Conservation (phyloP, 2,797 vertebrate genomes). For the Bovichtus variegatus region DNA sequence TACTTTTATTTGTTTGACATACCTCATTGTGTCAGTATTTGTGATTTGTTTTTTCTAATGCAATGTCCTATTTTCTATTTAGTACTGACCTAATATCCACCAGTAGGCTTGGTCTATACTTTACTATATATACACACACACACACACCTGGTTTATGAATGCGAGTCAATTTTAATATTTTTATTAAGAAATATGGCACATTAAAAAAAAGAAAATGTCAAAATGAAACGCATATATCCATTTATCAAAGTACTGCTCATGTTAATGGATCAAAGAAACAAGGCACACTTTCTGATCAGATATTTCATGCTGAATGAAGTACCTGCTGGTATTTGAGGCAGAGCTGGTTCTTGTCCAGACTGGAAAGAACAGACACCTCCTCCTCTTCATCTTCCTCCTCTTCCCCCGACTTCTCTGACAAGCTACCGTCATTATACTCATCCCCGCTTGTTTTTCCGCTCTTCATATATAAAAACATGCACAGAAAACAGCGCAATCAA, state of each 20-base stretch:
- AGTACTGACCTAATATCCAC: background rate
- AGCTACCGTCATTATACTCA: constrained; percentile 28
- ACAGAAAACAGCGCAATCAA: background rate
- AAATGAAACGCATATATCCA: no score
- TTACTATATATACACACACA: background rate
- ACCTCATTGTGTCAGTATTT: background rate
- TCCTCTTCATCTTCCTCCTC: constrained; percentile 59
- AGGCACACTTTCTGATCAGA: no score
- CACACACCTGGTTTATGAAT: background rate
- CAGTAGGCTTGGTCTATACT: background rate
- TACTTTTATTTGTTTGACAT: background rate
- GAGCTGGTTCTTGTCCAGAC: constrained; percentile 71
- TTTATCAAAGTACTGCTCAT: no score
- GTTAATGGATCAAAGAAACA: no score
- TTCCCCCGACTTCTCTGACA: constrained; percentile 44
- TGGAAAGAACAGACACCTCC: constrained; percentile 63
- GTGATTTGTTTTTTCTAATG: background rate
- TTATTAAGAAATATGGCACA: no score
- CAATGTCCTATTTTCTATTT: background rate
- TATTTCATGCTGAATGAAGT: background rate
- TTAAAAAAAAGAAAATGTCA: no score
- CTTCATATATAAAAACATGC: constrained; percentile 38
- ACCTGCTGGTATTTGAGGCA: constrained; percentile 83
- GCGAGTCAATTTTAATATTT: background rate
- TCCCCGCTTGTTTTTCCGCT: constrained; percentile 21